These are phyloP conservation scores for Ornithoptera alexandrae DNA, from an alignment of 2,888 invertebrate species.

Conservation along the genomic window DNA sequence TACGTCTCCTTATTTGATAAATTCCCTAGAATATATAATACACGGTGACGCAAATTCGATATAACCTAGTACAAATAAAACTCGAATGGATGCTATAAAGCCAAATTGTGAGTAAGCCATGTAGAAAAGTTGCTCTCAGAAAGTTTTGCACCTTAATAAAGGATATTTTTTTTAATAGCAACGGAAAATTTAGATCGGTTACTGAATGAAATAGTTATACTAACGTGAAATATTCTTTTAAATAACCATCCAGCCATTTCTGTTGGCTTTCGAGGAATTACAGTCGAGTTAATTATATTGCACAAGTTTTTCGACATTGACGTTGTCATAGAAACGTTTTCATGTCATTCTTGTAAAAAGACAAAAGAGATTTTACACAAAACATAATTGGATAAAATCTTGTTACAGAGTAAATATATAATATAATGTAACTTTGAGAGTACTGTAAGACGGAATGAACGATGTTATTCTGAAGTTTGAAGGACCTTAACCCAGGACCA, in stretches of 20 bases:
- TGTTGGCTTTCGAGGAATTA: conserved; percentile 25
- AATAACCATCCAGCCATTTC: conserved; percentile 57
- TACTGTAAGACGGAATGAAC: conserved; percentile 61
- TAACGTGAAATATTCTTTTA: conserved; percentile 52
- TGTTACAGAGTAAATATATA: conserved; percentile 10
- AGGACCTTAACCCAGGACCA: conserved; percentile 86
- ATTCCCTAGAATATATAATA: conserved; percentile 82
- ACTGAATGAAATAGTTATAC: conserved; percentile 37
- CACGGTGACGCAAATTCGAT: conserved; percentile 53
- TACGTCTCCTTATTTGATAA: conserved; percentile 84
- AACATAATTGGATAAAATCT: background rate
- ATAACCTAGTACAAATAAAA: conserved; percentile 14
- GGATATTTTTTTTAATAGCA: background rate
- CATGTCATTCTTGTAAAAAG: conserved; percentile 18
- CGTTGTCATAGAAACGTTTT: conserved; percentile 29
- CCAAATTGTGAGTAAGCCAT: conserved; percentile 36
- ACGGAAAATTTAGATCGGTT: background rate
- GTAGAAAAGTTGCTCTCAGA: conserved; percentile 24
- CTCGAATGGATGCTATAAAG: conserved; percentile 36
- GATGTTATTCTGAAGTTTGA: conserved; percentile 62
- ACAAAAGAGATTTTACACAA: conserved; percentile 18
- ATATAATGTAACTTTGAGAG: conserved; percentile 24
- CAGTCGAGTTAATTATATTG: conserved; percentile 17
- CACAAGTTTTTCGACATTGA: conserved; percentile 21
- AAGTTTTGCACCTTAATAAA: background rate